Evolutionary conservation across 2,888 invertebrate genomes (phyloP).

Genomic region (Lacanobia wlatinum): DNA sequence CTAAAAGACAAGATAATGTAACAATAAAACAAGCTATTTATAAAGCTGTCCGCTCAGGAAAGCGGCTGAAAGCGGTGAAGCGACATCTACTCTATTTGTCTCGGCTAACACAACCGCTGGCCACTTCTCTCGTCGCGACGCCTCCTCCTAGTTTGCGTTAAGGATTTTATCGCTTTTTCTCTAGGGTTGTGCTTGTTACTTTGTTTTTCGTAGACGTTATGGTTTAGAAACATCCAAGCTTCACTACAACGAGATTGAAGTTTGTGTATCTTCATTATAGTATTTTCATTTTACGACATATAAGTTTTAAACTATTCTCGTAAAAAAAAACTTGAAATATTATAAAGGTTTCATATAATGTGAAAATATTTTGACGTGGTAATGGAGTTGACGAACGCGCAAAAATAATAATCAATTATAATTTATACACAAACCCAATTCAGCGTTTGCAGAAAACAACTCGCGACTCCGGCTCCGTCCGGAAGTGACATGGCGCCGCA

Average conservation of each 20-base stretch:
- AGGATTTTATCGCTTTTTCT: slow-evolving; percentile 85
- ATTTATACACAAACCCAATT: slow-evolving; percentile 65
- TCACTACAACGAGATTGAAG: slow-evolving; percentile 34
- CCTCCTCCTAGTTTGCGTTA: slow-evolving; percentile 82
- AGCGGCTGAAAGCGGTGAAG: slow-evolving; percentile 78
- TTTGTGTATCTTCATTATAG: slow-evolving; percentile 26
- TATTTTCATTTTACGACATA: slow-evolving; percentile 13
- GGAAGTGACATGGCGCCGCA: slow-evolving; percentile 76
- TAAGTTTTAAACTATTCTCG: not conserved
- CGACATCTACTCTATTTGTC: slow-evolving; percentile 86
- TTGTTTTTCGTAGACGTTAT: slow-evolving; percentile 67
- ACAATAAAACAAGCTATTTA: slow-evolving; percentile 83
- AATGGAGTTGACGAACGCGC: slow-evolving; percentile 52
- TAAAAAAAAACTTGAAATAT: slow-evolving; percentile 3
- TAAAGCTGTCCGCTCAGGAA: slow-evolving; percentile 78
- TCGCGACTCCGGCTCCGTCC: slow-evolving; percentile 69
- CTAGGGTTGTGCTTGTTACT: slow-evolving; percentile 72
- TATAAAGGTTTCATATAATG: not conserved
- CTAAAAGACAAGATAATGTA: slow-evolving; percentile 73
- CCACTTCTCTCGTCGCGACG: slow-evolving; percentile 80
- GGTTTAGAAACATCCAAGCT: slow-evolving; percentile 57
- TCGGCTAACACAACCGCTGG: slow-evolving; percentile 84
- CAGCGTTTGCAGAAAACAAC: slow-evolving; percentile 72
- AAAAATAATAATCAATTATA: slow-evolving; percentile 49
- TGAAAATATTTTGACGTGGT: slow-evolving; percentile 15